These are phyloP conservation scores for Tetramorium alpestre DNA, from an alignment of 1,140 invertebrate species.

Conservation along the genomic window DNA sequence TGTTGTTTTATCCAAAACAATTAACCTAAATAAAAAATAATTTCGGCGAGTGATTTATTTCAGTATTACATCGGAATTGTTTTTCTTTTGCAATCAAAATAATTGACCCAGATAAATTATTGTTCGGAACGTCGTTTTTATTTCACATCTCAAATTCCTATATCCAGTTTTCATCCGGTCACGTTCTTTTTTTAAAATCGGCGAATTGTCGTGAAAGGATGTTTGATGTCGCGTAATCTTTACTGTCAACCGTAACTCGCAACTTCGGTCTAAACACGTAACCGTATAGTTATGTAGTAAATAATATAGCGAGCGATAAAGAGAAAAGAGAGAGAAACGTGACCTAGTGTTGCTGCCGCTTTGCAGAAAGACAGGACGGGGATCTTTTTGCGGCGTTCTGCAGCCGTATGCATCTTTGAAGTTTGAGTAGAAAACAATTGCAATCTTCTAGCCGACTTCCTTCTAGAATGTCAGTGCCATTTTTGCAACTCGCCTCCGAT, in stretches of 20 bases:
- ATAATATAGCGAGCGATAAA: slow-evolving; percentile 24
- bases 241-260: background rate
- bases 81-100: slow-evolving; percentile 19
- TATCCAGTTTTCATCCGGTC: background rate
- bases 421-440: background rate
- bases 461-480: slow-evolving; percentile 52
- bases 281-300: background rate
- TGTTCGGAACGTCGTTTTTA: background rate
- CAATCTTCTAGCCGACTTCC: slow-evolving; percentile 22
- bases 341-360: background rate
- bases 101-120: slow-evolving; percentile 14
- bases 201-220: background rate
- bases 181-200: slow-evolving; percentile 11
- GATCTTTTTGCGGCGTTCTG: background rate
- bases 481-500: slow-evolving; percentile 47
- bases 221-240: background rate
- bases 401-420: slow-evolving; percentile 17
- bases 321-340: background rate
- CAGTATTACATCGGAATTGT: background rate
- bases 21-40: slow-evolving; percentile 38
- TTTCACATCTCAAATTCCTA: background rate
- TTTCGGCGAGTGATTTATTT: background rate
- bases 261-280: background rate
- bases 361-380: background rate
- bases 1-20: background rate